Percentiles rank a stretch among this genome's conserved stretches.
phyloP scores from a whole-genome alignment of 2,888 invertebrate genomes.

The Eupithecia subfuscata region DNA sequence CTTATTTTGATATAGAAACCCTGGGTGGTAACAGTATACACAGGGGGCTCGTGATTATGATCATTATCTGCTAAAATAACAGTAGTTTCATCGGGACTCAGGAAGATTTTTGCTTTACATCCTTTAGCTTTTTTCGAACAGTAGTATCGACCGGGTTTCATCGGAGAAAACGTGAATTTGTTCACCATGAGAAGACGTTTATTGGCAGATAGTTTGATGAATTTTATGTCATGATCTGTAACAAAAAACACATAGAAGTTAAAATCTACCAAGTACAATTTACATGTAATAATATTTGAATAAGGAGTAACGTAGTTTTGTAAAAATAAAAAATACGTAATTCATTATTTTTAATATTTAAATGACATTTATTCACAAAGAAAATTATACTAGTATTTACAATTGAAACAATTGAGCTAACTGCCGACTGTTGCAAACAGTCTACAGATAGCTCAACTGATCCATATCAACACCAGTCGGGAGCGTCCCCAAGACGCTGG shows the following conservation, averaged over 20 bases:
- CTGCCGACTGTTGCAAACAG: no score
- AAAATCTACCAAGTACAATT: no score
- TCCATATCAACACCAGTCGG: no score
- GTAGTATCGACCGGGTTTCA: conserved; percentile 49
- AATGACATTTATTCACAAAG: no score
- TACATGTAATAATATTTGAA: no score
- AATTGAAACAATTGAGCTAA: no score
- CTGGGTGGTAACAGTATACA: conserved; percentile 6
- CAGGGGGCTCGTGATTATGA: conserved; percentile 35
- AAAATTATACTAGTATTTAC: no score
- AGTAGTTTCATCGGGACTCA: conserved; percentile 14
- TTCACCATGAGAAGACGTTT: conserved; percentile 34
- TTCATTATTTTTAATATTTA: no score
- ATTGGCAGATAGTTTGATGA: conserved; percentile 10
- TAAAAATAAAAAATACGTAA: no score
- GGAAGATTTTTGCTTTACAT: conserved; percentile 47
- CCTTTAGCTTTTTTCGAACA: conserved; percentile 56
- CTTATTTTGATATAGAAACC: conserved; percentile 27
- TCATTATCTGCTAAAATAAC: conserved; percentile 17
- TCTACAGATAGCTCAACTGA: no score
- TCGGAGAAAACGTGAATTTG: conserved; percentile 28
- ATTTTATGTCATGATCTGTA: conserved; percentile 16
- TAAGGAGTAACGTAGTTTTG: no score
- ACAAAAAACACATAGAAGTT: neutral
- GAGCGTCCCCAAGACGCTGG: no score